Conservation (phyloP, 1,140 invertebrate genomes). For the Hycleus cichorii region DNA sequence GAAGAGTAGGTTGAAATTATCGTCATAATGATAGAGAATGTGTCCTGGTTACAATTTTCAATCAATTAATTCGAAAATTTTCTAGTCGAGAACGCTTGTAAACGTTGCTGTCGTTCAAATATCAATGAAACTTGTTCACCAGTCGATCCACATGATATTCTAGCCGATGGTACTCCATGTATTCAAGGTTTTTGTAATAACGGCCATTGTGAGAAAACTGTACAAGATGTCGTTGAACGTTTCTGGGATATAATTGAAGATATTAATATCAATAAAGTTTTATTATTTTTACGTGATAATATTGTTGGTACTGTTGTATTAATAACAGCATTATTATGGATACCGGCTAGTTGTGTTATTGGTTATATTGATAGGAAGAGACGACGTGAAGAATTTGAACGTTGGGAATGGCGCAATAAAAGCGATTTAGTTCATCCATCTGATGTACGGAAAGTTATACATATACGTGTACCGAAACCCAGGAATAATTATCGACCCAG, state of each 20-base stretch:
- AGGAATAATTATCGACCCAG: neutral
- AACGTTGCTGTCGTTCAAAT: slow-evolving; percentile 81
- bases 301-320: slow-evolving; percentile 86
- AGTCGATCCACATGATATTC: slow-evolving; percentile 75
- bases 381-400: slow-evolving; percentile 32
- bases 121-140: slow-evolving; percentile 88
- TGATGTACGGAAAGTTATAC: slow-evolving; percentile 51
- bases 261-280: slow-evolving; percentile 88
- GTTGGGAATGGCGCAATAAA: slow-evolving; percentile 34
- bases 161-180: slow-evolving; percentile 90
- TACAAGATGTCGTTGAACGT: slow-evolving; percentile 88
- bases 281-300: slow-evolving; percentile 79
- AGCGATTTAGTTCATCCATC: slow-evolving; percentile 56
- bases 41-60: neutral
- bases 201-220: slow-evolving; percentile 88
- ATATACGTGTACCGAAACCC: slow-evolving; percentile 42
- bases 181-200: slow-evolving; percentile 94
- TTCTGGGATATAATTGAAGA: slow-evolving; percentile 97
- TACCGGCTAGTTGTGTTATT: slow-evolving; percentile 77
- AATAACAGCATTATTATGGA: slow-evolving; percentile 84
- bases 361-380: slow-evolving; percentile 66
- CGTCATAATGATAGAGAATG: no score
- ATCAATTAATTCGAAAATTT: slow-evolving; percentile 21
- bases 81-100: slow-evolving; percentile 75
- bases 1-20: no score